Base-by-base conservation (phyloP, 1,140 invertebrate genomes). In the Musca domestica region DNA sequence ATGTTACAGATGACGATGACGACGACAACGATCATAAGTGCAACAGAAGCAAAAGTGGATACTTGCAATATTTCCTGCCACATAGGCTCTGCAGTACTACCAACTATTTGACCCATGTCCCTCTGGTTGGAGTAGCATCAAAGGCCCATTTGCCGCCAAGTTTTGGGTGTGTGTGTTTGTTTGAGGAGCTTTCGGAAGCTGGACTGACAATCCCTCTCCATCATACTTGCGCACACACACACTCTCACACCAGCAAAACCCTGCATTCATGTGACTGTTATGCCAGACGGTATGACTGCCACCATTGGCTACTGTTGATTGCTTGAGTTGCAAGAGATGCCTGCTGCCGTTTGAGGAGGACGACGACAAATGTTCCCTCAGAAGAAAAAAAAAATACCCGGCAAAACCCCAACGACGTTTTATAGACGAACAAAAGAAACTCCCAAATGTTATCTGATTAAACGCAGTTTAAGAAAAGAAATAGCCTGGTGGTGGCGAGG, bases 401-500 rank as follows among this genome's bases (percentile, higher is more conserved):
- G 56, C n/a, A 61, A 34, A 51, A 61, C 54, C 3, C 27, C 20
- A 17, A 27, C n/a, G 17, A 58, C 12, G 54, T 49, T 49, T 49
- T 49, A 56, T 15, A 56, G 25, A 56, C 10, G 52, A 58, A 58
- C 25, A 58, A 58, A 61, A 58, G 23, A 54, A 61, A 27, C 34
- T 48, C 12, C 64, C 47, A 68, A 68, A 46, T 46, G 65, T 70
- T 70, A 70, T 70, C 69, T 70, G 69, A 70, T 67, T 70, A 70
- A 70, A 67, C 58, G 69, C 69, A 66, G 69, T 70, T 64, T 67
- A 70, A 58, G 58, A 41, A 48, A 58, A 2, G 34, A 41, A 10
- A 10, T 2, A 7, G 10, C 34, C 12, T 12, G 10, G 10, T 10
- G 3, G 3, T 9, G 27, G 27, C 27, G 27, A 30, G 34, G 34